phyloP scores from a whole-genome alignment of 37 sponge, comb jelly and placozoan genomes.

The Spongilla lacustris region DNA sequence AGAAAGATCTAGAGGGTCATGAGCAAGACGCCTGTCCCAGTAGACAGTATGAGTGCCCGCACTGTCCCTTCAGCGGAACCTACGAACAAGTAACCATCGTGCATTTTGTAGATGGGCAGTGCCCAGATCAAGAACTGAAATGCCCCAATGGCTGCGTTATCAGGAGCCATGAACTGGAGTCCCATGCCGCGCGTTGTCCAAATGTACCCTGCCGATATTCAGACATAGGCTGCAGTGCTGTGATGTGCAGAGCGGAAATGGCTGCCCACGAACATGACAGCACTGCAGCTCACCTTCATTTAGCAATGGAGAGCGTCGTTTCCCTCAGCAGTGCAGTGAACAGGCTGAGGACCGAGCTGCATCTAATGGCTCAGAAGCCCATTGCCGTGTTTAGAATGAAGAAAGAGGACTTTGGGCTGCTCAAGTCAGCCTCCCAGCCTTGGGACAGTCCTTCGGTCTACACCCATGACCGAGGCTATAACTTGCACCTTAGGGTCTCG shows the following conservation, averaged over 20 bases:
- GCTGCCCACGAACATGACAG: constrained; percentile 12
- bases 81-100: constrained; percentile 14
- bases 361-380: background rate
- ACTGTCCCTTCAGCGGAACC: constrained; percentile 29
- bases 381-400: background rate
- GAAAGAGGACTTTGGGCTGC: background rate
- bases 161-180: constrained; percentile 11
- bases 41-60: constrained; percentile 37
- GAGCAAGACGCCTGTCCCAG: constrained; percentile 2
- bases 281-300: background rate
- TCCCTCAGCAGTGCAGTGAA: background rate
- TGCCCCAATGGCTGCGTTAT: constrained; percentile 30
- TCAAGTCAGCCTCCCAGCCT: background rate
- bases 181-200: background rate
- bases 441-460: background rate
- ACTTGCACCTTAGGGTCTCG: background rate
- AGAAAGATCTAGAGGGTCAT: constrained; percentile 22
- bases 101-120: constrained; percentile 8
- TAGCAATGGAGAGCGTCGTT: constrained; percentile 2
- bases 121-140: constrained; percentile 5
- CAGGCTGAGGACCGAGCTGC: background rate
- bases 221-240: constrained; percentile 16
- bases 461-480: background rate
- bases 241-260: constrained; percentile 3
- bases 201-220: constrained; percentile 22